phyloP scores from a whole-genome alignment of 2,797 vertebrate species.

The Betta splendens region DNA sequence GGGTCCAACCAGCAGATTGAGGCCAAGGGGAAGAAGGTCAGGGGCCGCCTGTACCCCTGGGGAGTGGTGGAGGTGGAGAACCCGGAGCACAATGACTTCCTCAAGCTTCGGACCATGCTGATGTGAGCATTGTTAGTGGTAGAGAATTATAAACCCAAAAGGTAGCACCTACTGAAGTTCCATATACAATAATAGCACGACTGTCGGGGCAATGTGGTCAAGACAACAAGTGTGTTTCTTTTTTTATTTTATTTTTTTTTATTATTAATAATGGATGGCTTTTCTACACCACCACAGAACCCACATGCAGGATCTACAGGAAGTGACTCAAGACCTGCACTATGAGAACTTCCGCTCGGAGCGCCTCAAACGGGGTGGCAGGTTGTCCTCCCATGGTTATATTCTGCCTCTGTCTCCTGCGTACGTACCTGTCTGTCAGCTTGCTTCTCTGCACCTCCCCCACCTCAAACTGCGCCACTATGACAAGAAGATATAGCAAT shows the following conservation, averaged over 20 bases:
- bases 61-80: constrained; percentile 99
- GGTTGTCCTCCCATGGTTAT: constrained; percentile 86
- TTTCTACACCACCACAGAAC: constrained; percentile 80
- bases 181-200: not conserved
- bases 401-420: constrained; percentile 80
- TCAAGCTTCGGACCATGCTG: constrained; percentile 97
- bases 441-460: constrained; percentile 74
- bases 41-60: constrained; percentile 97
- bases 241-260: too few relatives aligned
- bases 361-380: constrained; percentile 94
- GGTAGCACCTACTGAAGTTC: not conserved
- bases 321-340: constrained; percentile 99
- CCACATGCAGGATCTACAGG: constrained; percentile 99
- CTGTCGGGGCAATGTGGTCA: not conserved
- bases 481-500: not conserved
- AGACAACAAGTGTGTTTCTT: not conserved
- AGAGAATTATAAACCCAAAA: not conserved
- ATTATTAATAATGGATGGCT: constrained; percentile 12
- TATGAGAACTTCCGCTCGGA: constrained; percentile 99
- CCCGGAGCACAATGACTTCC: constrained; percentile 96
- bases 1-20: constrained; percentile 98
- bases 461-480: constrained; percentile 37
- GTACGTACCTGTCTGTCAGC: constrained; percentile 75
- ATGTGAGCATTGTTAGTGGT: constrained; percentile 83
- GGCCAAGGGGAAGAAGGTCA: constrained; percentile 97